phyloP scores from a whole-genome alignment of 2,797 vertebrate genomes.

The Aphelocoma californica region DNA sequence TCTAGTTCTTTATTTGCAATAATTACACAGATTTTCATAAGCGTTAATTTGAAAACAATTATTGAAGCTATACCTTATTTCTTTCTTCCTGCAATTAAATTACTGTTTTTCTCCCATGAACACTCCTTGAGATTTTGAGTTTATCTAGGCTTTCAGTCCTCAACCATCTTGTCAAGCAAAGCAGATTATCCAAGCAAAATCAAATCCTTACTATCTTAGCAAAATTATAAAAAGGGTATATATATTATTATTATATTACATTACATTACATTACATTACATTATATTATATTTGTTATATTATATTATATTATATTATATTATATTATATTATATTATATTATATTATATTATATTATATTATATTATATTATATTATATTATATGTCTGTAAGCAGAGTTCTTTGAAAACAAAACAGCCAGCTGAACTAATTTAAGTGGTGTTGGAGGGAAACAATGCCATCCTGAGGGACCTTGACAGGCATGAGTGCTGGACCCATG shows the following conservation, averaged over 20 bases:
- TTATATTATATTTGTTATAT: too few relatives aligned
- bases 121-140: background rate
- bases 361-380: too few relatives aligned
- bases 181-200: background rate
- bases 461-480: background rate
- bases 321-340: too few relatives aligned
- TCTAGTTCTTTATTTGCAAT: background rate
- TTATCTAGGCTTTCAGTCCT: background rate
- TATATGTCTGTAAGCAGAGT: background rate
- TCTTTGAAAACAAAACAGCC: background rate
- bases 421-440: background rate
- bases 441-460: background rate
- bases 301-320: too few relatives aligned
- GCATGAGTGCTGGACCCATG: background rate
- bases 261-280: too few relatives aligned
- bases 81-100: background rate
- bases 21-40: background rate
- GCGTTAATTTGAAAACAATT: background rate
- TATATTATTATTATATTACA: too few relatives aligned
- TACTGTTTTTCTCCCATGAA: background rate
- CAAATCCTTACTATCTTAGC: background rate
- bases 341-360: too few relatives aligned
- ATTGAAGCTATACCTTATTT: background rate
- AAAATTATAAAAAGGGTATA: background rate
- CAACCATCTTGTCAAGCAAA: background rate